Conservation (phyloP, 2,888 invertebrate genomes). For the Electrophaes corylata region DNA sequence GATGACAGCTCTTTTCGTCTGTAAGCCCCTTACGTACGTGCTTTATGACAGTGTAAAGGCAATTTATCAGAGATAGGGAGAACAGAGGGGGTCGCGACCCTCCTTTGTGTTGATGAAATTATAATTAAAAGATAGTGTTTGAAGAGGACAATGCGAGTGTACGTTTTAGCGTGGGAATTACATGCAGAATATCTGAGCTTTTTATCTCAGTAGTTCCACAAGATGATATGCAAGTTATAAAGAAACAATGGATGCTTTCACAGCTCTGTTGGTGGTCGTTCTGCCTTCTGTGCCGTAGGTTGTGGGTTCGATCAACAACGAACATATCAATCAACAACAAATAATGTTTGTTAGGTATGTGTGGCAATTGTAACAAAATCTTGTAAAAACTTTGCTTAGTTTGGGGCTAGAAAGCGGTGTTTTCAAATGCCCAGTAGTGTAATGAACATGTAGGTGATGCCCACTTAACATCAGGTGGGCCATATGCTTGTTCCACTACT, state of each 20-base stretch:
- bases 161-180: slow-evolving; percentile 3
- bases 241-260: background rate
- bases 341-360: too few species aligned
- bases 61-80: slow-evolving; percentile 23
- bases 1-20: slow-evolving; percentile 15
- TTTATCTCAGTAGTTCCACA: background rate
- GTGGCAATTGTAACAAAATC: too few species aligned
- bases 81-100: slow-evolving; percentile 5
- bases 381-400: too few species aligned
- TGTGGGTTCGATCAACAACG: too few species aligned
- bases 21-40: slow-evolving; percentile 21
- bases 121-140: slow-evolving; percentile 27
- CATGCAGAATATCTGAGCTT: background rate
- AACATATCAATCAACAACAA: too few species aligned
- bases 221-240: background rate
- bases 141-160: slow-evolving; percentile 8
- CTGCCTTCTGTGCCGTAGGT: too few species aligned
- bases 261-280: too few species aligned
- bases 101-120: slow-evolving; percentile 23
- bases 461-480: too few species aligned
- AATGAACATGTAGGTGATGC: too few species aligned
- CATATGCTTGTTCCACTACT: too few species aligned
- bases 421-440: too few species aligned
- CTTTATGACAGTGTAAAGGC: slow-evolving; percentile 22
- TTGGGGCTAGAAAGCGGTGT: too few species aligned